phyloP scores from a whole-genome alignment of 2,797 vertebrate species.

The Myotis planiceps region DNA sequence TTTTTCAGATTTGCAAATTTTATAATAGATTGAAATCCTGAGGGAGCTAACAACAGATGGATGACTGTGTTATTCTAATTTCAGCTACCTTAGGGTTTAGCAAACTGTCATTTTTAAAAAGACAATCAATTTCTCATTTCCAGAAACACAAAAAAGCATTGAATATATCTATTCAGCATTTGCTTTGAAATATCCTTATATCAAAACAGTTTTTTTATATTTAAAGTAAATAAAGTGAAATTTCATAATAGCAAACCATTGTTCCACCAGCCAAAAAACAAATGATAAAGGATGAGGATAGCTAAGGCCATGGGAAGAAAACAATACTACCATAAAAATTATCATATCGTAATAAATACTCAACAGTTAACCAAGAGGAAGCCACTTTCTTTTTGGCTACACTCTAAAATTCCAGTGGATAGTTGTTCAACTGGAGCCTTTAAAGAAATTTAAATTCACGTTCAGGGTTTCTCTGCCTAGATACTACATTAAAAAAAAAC shows the following conservation, averaged over 20 bases:
- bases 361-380: slow-evolving; percentile 13
- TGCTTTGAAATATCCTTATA: slow-evolving; percentile 71
- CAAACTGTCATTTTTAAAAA: slow-evolving; percentile 82
- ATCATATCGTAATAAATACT: background rate
- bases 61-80: slow-evolving; percentile 85
- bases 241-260: slow-evolving; percentile 45
- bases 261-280: background rate
- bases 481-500: background rate
- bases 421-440: background rate
- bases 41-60: slow-evolving; percentile 84
- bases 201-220: slow-evolving; percentile 67
- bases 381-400: background rate
- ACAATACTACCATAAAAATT: background rate
- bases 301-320: background rate
- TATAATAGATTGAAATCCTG: slow-evolving; percentile 83
- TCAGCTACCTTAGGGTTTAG: slow-evolving; percentile 82
- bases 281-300: background rate
- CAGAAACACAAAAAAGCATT: slow-evolving; percentile 77
- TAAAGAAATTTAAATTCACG: slow-evolving; percentile 33
- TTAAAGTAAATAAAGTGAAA: slow-evolving; percentile 71
- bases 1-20: slow-evolving; percentile 85
- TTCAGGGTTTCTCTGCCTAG: background rate
- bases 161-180: slow-evolving; percentile 64
- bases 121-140: slow-evolving; percentile 84
- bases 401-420: background rate